Evolutionary conservation across 2,113 vertebrate species (phyloP).

Genomic region (Amphiprion ocellaris): DNA sequence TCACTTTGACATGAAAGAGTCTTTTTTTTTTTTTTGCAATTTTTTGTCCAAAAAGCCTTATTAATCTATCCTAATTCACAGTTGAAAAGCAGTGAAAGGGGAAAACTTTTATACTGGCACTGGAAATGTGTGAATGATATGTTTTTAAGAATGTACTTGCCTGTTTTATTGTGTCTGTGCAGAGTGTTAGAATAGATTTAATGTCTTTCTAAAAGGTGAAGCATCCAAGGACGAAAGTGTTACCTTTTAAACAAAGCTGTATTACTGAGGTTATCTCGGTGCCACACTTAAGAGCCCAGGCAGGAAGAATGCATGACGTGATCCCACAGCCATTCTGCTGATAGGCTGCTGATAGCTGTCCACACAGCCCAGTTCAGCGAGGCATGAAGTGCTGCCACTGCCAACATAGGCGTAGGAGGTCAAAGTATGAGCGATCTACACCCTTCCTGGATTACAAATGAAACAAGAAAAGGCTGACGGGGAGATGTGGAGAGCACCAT

Average conservation of each 20-base stretch:
- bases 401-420: conserved; percentile 22
- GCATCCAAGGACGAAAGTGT: conserved; percentile 32
- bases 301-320: conserved; percentile 64
- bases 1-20: no score
- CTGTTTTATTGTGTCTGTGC: no score
- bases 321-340: conserved; percentile 47
- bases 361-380: conserved; percentile 25
- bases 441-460: conserved; percentile 44
- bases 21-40: no score
- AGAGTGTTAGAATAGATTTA: neutral
- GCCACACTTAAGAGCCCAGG: conserved; percentile 43
- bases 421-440: conserved; percentile 30
- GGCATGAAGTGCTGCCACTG: conserved; percentile 5
- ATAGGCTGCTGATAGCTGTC: conserved; percentile 50
- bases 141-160: no score
- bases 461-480: neutral
- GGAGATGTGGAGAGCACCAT: neutral
- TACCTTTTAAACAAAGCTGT: conserved; percentile 28
- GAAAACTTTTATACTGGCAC: no score
- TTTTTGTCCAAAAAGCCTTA: no score
- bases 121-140: no score
- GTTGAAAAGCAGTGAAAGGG: no score
- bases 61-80: no score
- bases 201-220: neutral
- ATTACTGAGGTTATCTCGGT: conserved; percentile 53